A percentile compares a stretch with the other conserved stretches of the same genome.
phyloP scores from a whole-genome alignment of 1,140 invertebrate species.

The Musca domestica region DNA sequence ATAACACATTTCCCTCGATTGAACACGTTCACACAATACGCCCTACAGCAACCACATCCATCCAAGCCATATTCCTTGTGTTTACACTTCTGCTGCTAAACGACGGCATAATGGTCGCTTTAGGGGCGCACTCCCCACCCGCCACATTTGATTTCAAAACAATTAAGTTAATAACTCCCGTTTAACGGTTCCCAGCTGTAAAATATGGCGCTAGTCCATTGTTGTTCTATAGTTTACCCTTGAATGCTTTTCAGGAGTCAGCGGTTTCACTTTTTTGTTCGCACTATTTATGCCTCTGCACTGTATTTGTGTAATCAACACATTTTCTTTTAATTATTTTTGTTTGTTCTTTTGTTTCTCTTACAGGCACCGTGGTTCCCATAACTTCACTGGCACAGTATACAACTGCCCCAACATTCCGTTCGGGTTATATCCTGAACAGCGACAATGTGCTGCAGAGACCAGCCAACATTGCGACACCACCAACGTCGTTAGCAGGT shows the following conservation, averaged over 20 bases:
- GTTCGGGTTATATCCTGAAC: slow-evolving; percentile 43
- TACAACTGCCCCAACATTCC: slow-evolving; percentile 44
- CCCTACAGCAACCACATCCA: no score
- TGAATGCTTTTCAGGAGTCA: no score
- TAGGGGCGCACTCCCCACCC: not conserved
- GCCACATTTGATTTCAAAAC: not conserved
- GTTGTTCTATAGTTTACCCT: no score
- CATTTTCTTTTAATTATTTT: not conserved
- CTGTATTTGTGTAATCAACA: not conserved
- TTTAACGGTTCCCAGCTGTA: not conserved
- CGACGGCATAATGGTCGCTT: no score
- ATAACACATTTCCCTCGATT: no score
- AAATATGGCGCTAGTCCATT: not conserved
- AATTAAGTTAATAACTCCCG: not conserved
- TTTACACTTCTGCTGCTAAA: no score
- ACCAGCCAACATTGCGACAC: slow-evolving; percentile 38
- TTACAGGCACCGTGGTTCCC: slow-evolving; percentile 42
- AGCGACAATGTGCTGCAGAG: slow-evolving; percentile 38
- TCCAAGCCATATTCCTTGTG: no score
- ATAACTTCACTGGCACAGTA: slow-evolving; percentile 44
- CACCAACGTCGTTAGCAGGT: slow-evolving; percentile 31
- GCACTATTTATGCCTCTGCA: no score
- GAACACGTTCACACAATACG: no score
- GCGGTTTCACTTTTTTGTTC: no score
- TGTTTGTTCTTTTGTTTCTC: not conserved